Base-by-base conservation (phyloP, 2,113 vertebrate species). In the Sakesphorus luctuosus region DNA sequence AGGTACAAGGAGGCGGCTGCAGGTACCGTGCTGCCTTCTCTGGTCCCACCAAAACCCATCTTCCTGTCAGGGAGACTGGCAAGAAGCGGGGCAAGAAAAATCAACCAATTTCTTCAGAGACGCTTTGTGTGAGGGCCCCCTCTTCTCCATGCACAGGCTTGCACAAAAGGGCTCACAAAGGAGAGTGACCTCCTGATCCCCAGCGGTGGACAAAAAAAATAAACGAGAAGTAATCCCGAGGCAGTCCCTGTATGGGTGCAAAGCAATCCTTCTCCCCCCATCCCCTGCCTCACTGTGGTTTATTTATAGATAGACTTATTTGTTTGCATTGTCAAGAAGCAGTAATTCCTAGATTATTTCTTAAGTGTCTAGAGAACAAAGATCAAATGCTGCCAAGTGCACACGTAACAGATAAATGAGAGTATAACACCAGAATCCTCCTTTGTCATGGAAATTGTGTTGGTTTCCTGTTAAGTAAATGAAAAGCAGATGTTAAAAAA, bases 391-490 rank as follows among this genome's bases (percentile, higher is more conserved):
- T 97, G 91, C 95, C 95, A 97, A 97, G 78, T 46, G 47, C 90
- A 94, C 91, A 93, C 80, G 53, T 94, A 85, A 95, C 63, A 71
- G 90, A 96, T 91, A 96, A 93, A 97, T 94, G 84, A 92, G 92
- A 96, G 77, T 80, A 95, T 78, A 95, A 96, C 58, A 94, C 95
- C 73, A 96, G 96, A 96, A 94, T 95, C 83, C 75, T 38, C 81
- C 92, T 97, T 95, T 97, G 94, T 98, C 96, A 94, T 97, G 97
- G 97, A 98, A 98, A 98, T 89, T 91, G 84, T 96, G 83, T 95
- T 91, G 81, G 97, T 97, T 98, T 97, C 97, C 97, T 97, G 96
- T 94, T 95, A 94, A 92, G 95, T 96, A 96, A 98, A 98, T 97
- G 96, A 98, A 94, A 97, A 98, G 77, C 98, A 98, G 97, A 98